Percentiles rank a stretch among this genome's conserved stretches.
Conservation (phyloP, 1,140 invertebrate species). For the Scaptodrosophila lebanonensis region DNA sequence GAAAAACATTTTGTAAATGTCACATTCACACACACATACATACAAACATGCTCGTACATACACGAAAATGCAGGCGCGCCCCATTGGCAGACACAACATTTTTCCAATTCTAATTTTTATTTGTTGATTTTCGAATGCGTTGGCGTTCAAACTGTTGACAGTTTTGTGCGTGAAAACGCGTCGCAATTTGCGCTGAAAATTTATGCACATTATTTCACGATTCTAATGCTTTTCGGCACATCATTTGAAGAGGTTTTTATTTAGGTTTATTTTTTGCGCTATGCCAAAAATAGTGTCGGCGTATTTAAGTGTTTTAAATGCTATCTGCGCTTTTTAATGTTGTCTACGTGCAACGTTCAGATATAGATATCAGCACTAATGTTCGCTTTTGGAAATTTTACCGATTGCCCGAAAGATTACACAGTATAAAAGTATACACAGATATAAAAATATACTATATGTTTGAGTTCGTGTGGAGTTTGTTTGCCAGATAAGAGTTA, state of each 20-base stretch:
- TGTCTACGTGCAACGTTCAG: constrained; percentile 21
- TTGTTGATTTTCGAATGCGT: constrained; percentile 12
- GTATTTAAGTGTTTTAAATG: constrained; percentile 27
- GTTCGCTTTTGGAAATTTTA: not conserved
- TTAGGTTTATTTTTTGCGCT: not conserved
- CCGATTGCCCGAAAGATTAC: too few relatives aligned
- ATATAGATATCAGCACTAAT: too few relatives aligned
- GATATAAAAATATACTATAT: too few relatives aligned
- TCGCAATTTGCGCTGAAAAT: constrained; percentile 5
- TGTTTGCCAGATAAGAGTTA: too few relatives aligned
- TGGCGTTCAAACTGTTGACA: constrained; percentile 39
- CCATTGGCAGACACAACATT: constrained; percentile 22
- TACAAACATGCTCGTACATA: constrained; percentile 26
- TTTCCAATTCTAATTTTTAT: constrained; percentile 29
- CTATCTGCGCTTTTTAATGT: constrained; percentile 19
- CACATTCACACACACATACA: constrained; percentile 45
- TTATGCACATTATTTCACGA: constrained; percentile 38
- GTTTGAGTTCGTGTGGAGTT: too few relatives aligned
- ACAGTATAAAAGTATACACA: too few relatives aligned
- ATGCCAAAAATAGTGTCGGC: constrained; percentile 3
- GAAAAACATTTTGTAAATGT: constrained; percentile 45
- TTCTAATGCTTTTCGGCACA: constrained; percentile 17
- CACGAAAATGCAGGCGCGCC: constrained; percentile 45
- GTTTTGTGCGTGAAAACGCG: constrained; percentile 30
- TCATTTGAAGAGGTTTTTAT: constrained; percentile 16